These are phyloP conservation scores for Oscarella lobularis DNA, from an alignment of 37 sponge, comb jelly and placozoan genomes.

Conservation along the genomic window DNA sequence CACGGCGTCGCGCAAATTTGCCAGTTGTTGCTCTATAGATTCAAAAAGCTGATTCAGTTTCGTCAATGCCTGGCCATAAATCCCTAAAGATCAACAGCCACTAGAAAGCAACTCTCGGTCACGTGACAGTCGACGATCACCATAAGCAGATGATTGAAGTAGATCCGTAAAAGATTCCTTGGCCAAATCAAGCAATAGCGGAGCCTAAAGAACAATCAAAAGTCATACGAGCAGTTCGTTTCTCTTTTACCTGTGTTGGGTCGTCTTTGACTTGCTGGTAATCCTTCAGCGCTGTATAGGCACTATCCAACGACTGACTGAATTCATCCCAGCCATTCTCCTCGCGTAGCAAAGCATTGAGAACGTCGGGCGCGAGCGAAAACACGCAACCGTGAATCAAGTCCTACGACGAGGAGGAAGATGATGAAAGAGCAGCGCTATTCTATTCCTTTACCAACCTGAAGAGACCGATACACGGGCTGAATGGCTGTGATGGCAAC, in stretches of 20 bases:
- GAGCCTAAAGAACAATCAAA: background rate
- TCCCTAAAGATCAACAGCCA: background rate
- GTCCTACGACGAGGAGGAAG: conserved; percentile 23
- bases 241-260: no score
- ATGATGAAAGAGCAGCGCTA: no score
- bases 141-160: background rate
- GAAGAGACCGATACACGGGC: no score
- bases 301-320: background rate
- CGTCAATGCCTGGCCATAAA: background rate
- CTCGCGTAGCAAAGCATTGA: conserved; percentile 38
- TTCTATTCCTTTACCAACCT: no score
- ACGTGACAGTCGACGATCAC: no score
- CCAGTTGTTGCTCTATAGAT: background rate
- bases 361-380: conserved; percentile 30
- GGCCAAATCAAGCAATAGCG: background rate
- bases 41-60: background rate
- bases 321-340: conserved; percentile 23
- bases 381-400: conserved; percentile 40
- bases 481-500: no score
- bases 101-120: no score
- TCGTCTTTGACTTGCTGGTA: no score
- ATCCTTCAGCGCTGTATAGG: background rate
- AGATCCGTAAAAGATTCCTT: background rate
- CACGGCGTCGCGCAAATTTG: background rate
- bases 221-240: no score